A percentile compares a stretch with the other conserved stretches of the same genome.
Evolutionary conservation across 2,113 vertebrate species (phyloP).

Genomic region (Nerophis ophidion): DNA sequence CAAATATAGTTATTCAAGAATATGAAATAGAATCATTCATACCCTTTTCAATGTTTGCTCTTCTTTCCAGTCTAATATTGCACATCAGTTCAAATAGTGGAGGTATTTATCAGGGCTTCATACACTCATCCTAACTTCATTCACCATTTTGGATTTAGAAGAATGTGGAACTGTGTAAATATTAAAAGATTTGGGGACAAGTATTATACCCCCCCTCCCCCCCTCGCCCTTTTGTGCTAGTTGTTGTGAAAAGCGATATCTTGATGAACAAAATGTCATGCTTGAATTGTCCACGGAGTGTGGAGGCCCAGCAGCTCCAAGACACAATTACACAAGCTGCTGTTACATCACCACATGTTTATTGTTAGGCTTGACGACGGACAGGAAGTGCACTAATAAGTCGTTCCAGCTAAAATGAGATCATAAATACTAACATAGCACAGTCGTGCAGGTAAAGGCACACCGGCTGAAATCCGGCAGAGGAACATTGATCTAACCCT

Average conservation of each 20-base stretch:
- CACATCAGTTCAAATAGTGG: neutral
- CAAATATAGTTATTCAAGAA: neutral
- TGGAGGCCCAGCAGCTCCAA: conserved; percentile 23
- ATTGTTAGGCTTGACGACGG: conserved; percentile 26
- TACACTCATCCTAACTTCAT: conserved; percentile 35
- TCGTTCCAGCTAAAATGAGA: conserved; percentile 37
- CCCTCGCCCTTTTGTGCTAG: neutral
- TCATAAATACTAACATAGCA: conserved; percentile 28
- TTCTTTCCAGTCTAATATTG: neutral
- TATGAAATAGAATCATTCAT: conserved; percentile 7
- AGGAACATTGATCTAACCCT: neutral
- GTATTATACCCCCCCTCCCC: conserved; percentile 34
- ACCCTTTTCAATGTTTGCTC: conserved; percentile 11
- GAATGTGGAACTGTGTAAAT: conserved; percentile 54
- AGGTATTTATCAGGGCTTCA: conserved; percentile 27
- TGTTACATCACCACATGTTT: conserved; percentile 5
- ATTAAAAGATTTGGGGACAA: conserved; percentile 43
- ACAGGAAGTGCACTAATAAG: conserved; percentile 32
- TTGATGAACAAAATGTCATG: conserved; percentile 15
- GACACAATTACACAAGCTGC: neutral
- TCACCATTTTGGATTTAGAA: conserved; percentile 44
- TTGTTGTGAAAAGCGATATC: conserved; percentile 23
- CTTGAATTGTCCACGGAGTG: conserved; percentile 13
- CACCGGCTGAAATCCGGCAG: neutral
- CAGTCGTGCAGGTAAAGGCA: conserved; percentile 12